Evolutionary conservation across 2,113 vertebrate species (phyloP).

Genomic region (Laticauda colubrina): DNA sequence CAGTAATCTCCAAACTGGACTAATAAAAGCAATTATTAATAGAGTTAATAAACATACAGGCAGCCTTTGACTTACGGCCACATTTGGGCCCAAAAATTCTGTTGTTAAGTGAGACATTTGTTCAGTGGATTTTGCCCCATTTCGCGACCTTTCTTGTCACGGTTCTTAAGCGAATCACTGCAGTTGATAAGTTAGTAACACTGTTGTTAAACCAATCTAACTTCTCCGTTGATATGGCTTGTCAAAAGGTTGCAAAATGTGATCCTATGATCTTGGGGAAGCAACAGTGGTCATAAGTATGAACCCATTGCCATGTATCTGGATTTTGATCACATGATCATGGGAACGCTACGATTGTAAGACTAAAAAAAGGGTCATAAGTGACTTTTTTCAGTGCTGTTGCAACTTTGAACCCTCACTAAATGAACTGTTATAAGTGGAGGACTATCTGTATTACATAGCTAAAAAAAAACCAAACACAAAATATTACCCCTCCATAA

Average conservation of each 20-base stretch:
- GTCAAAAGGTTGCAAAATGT: not conserved
- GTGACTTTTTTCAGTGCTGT: not conserved
- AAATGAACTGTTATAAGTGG: not conserved
- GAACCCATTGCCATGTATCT: not conserved
- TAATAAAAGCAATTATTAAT: not conserved
- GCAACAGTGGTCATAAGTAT: not conserved
- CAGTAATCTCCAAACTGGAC: not conserved
- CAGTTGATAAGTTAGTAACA: not conserved
- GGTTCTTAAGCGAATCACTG: not conserved
- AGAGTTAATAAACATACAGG: not conserved
- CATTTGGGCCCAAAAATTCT: not conserved
- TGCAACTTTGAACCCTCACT: not conserved
- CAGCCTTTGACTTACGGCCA: not conserved
- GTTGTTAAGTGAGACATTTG: not conserved
- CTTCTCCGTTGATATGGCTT: not conserved
- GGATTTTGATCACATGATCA: not conserved
- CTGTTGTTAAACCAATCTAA: not conserved
- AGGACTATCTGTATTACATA: not conserved
- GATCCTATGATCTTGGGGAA: not conserved
- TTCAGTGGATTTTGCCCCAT: not conserved
- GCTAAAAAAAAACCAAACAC: not conserved
- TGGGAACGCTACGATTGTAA: not conserved
- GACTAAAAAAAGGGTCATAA: not conserved
- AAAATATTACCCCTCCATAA: not conserved
- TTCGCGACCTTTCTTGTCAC: not conserved